These are phyloP conservation scores for Podotricha telesiphe DNA, from an alignment of 2,888 invertebrate species.

Conservation along the genomic window DNA sequence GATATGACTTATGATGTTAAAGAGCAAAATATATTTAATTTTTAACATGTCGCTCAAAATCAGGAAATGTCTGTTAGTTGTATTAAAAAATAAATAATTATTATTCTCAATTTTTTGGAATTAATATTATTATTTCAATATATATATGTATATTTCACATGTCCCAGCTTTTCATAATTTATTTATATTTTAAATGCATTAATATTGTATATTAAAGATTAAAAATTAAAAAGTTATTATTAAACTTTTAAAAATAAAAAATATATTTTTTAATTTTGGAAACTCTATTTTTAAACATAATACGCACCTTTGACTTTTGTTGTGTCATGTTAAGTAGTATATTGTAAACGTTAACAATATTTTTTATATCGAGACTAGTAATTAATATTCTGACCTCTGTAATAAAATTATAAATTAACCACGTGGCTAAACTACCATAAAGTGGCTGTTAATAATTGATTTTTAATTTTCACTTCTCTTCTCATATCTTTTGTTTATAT, in stretches of 20 bases:
- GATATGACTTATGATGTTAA: slow-evolving; percentile 46
- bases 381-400: slow-evolving; percentile 25
- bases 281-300: too few relatives aligned
- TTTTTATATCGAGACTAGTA: neutral
- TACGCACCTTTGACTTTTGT: too few relatives aligned
- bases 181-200: too few relatives aligned
- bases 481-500: neutral
- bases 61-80: slow-evolving; percentile 39
- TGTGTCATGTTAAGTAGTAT: neutral
- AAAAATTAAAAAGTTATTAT: too few relatives aligned
- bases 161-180: too few relatives aligned
- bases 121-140: neutral
- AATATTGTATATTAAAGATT: too few relatives aligned
- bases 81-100: neutral
- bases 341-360: neutral
- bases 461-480: neutral
- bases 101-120: neutral
- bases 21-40: slow-evolving; percentile 44
- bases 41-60: slow-evolving; percentile 37
- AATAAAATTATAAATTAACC: slow-evolving; percentile 31
- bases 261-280: too few relatives aligned
- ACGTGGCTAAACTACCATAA: too few relatives aligned
- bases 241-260: too few relatives aligned
- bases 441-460: slow-evolving; percentile 6
- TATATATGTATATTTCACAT: too few relatives aligned